Conservation (phyloP, 2,797 vertebrate species). For the Luscinia luscinia region DNA sequence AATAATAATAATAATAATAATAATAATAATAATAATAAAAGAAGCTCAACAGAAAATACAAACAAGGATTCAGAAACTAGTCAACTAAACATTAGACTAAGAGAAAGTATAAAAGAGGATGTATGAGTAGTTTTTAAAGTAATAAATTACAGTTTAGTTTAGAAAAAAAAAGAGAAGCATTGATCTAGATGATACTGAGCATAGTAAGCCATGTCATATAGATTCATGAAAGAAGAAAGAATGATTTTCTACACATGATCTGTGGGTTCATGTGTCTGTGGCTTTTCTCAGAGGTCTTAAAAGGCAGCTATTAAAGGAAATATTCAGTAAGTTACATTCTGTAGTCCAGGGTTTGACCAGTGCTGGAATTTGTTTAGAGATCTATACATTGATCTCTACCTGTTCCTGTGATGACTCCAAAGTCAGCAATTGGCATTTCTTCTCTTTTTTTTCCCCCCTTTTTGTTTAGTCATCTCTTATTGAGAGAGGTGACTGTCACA, state of each 20-base stretch:
- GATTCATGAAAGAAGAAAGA: neutral
- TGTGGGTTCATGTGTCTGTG: neutral
- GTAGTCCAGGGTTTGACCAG: neutral
- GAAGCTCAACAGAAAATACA: fast-evolving
- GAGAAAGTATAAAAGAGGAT: neutral
- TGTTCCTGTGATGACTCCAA: neutral
- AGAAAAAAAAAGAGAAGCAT: neutral
- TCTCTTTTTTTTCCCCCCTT: too few relatives aligned
- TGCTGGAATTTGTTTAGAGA: neutral
- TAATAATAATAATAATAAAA: neutral
- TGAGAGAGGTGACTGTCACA: neutral
- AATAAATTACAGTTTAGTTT: neutral
- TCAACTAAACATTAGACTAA: neutral
- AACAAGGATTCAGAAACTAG: neutral
- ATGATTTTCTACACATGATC: neutral
- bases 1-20: too few relatives aligned
- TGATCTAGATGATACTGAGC: neutral
- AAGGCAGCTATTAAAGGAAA: neutral
- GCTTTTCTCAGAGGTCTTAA: neutral
- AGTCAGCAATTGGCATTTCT: neutral
- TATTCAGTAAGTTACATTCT: neutral
- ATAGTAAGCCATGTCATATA: neutral
- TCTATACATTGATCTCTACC: neutral
- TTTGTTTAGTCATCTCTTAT: neutral
- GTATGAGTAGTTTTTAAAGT: neutral